A percentile compares a stretch with the other conserved stretches of the same genome.
These are phyloP conservation scores for Nannoperca australis DNA, from an alignment of 2,797 vertebrate genomes.

Conservation along the genomic window DNA sequence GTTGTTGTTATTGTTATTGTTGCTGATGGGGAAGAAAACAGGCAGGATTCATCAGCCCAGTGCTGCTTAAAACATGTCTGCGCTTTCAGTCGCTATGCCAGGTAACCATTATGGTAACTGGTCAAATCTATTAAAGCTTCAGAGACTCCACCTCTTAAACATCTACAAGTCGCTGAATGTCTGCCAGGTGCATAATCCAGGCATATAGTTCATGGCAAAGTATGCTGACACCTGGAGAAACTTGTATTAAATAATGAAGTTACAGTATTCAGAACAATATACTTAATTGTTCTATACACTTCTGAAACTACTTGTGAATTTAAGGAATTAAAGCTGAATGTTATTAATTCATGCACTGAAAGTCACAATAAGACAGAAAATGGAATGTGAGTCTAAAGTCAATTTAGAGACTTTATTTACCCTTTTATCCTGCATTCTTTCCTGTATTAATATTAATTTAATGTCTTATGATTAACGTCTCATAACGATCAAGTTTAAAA, in stretches of 20 bases:
- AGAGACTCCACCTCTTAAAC: not conserved
- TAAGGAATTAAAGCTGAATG: not conserved
- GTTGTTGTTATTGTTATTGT: too few species aligned
- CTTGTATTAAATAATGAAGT: not conserved
- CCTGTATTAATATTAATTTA: not conserved
- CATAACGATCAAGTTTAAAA: not conserved
- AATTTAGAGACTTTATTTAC: too few species aligned
- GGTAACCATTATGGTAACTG: not conserved
- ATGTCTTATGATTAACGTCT: not conserved
- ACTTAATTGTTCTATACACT: too few species aligned
- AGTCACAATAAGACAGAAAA: not conserved
- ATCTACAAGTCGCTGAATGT: not conserved
- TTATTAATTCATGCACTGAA: not conserved
- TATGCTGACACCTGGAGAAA: not conserved
- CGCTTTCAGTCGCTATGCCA: not conserved
- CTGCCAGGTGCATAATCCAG: not conserved
- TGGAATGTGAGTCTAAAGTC: not conserved
- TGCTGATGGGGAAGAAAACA: conserved; percentile 46
- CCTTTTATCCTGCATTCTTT: too few species aligned
- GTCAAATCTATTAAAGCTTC: not conserved
- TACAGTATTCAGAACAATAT: too few species aligned
- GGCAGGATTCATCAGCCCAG: not conserved
- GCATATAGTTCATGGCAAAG: not conserved
- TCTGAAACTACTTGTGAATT: not conserved
- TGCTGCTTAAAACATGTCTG: not conserved